Evolutionary conservation across 2,113 vertebrate species (phyloP), one percentile per base, ranked within the genome.

Genomic region (Periophthalmodon schlosseri): DNA sequence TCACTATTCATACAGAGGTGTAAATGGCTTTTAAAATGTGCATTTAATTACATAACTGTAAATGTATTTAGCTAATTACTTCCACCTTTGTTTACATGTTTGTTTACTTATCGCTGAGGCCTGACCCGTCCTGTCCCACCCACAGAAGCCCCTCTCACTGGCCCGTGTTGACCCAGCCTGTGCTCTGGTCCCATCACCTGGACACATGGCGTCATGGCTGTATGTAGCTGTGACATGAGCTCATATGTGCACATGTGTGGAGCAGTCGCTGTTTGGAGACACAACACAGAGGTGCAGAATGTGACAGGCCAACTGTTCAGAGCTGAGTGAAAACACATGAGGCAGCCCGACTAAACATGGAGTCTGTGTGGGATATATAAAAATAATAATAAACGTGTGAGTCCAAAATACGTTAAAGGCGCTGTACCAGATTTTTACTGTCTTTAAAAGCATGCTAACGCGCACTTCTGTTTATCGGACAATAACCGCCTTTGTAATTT

Each of bases 91-190:
- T 91, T 89, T 88, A 84, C 90, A 78, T 91, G 75, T 88, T 90
- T 91, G 84, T 90, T 90, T 89, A 86, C 88, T 91, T 89, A 86
- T 88, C 88, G 82, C 88, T 85, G 73, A 83, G 76, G 81, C 73
- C 79, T 49, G 88, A 87, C 76, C 75, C 57, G 7, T 60, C 74
- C 72, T 58, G 68, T 88, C 90, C 84, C 68, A 16, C 79, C 68
- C 69, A 61, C 67, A 52, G 72, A 61, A 54, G 61, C 76, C 50
- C 1, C 73, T 54, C 49, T 50, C 39, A 2, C 68, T 70, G 18
- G 63, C 69, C 78, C 79, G 57, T 87, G 81, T 85, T 85, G 84
- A 69, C 69, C 57, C 76, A 75, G 64, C 49, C 49, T 16, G 28
- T 33, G 9, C 77, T 80, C 73, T 76, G 78, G 77, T 20, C 2